Conservation (phyloP, 2,113 vertebrate genomes). For the Hippocampus mohnikei region DNA sequence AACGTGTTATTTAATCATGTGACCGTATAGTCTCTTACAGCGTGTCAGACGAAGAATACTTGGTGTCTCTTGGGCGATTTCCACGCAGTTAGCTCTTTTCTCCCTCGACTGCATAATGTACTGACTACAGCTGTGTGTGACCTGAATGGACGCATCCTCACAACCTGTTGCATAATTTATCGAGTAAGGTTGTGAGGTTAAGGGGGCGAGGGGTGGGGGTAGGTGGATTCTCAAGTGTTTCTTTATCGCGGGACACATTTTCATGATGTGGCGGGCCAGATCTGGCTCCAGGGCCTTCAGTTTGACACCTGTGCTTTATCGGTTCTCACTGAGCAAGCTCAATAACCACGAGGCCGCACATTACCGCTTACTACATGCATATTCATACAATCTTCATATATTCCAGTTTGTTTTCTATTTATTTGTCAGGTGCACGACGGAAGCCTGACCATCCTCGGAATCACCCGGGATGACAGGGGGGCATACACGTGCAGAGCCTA, state of each 20-base stretch:
- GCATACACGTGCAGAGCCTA: constrained; percentile 94
- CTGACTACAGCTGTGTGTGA: constrained; percentile 67
- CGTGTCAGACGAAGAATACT: constrained; percentile 35
- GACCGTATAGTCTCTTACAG: constrained; percentile 21
- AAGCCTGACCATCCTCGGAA: constrained; percentile 83
- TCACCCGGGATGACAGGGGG: constrained; percentile 90
- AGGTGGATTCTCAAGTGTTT: constrained; percentile 51
- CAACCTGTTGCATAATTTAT: constrained; percentile 69
- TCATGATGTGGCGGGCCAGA: too few species aligned
- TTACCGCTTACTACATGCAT: constrained; percentile 44
- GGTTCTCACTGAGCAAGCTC: constrained; percentile 40
- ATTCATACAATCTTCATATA: neutral
- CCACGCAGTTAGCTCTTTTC: neutral
- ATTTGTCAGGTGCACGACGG: constrained; percentile 83
- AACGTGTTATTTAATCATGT: constrained; percentile 40
- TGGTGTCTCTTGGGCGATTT: neutral
- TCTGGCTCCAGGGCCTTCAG: too few species aligned
- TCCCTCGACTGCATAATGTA: constrained; percentile 53
- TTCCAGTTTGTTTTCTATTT: neutral
- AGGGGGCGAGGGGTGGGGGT: neutral
- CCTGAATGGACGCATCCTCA: constrained; percentile 61
- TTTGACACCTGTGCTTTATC: constrained; percentile 28
- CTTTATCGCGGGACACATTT: constrained; percentile 1
- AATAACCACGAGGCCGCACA: constrained; percentile 10
- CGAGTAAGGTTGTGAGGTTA: neutral